A percentile compares a stretch with the other conserved stretches of the same genome.
These are phyloP conservation scores for Thryonomys swinderianus DNA, from an alignment of 2,113 vertebrate species.

Conservation along the genomic window DNA sequence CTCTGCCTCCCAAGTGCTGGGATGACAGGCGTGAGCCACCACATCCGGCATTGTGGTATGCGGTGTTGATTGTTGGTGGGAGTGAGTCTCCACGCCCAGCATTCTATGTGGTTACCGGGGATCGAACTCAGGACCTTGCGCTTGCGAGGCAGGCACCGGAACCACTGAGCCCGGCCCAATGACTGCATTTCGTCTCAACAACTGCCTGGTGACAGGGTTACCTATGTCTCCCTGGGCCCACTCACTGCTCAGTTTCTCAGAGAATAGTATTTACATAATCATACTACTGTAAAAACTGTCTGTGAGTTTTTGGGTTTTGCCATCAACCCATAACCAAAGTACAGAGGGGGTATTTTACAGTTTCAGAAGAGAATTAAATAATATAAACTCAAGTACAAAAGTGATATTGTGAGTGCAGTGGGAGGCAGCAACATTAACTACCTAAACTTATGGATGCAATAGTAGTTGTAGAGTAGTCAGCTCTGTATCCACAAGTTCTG, in stretches of 20 bases:
- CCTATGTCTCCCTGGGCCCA: background rate
- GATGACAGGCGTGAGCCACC: no score
- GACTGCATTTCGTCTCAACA: conserved; percentile 13
- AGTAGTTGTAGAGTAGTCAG: background rate
- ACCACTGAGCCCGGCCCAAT: no score
- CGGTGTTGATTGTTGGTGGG: no score
- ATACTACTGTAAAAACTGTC: background rate
- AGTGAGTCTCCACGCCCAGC: no score
- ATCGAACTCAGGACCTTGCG: no score
- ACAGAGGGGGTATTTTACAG: background rate
- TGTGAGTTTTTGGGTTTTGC: background rate
- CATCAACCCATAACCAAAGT: background rate
- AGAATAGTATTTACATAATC: conserved; percentile 23
- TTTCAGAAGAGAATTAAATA: background rate
- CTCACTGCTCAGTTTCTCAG: background rate
- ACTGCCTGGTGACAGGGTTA: background rate
- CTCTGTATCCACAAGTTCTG: no score
- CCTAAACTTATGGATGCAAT: background rate
- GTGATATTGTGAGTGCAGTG: fast-evolving
- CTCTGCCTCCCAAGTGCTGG: no score
- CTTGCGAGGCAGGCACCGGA: no score
- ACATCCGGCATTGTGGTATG: no score
- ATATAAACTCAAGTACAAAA: background rate
- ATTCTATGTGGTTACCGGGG: no score
- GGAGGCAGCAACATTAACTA: background rate